Evolutionary conservation across 2,888 invertebrate genomes (phyloP).

Genomic region (Polydrusus cervinus): DNA sequence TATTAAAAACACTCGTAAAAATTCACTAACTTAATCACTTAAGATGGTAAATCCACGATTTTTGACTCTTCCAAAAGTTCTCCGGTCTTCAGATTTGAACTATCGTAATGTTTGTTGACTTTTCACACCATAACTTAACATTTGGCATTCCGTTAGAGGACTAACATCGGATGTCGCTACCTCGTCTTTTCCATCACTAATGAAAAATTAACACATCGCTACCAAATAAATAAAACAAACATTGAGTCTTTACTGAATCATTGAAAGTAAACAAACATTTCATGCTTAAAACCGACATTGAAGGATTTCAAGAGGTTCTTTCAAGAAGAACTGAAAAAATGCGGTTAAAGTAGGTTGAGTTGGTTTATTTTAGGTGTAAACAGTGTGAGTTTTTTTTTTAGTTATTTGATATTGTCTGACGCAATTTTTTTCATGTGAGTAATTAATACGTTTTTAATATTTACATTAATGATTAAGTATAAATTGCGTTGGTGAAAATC

Average conservation of each 20-base stretch:
- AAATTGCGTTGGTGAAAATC: too few species aligned
- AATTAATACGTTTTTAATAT: too few species aligned
- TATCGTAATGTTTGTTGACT: background rate
- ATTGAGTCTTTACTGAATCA: constrained; percentile 42
- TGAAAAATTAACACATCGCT: constrained; percentile 50
- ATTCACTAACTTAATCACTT: background rate
- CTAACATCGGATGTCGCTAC: constrained; percentile 38
- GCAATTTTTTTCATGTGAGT: too few species aligned
- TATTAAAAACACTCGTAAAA: background rate
- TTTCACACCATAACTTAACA: constrained; percentile 27
- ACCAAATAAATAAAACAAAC: constrained; percentile 49
- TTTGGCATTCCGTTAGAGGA: constrained; percentile 15
- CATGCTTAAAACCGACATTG: constrained; percentile 24
- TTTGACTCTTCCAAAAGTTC: background rate
- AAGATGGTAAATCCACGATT: too few species aligned
- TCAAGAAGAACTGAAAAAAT: constrained; percentile 4
- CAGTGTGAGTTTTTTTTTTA: background rate
- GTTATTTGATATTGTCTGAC: too few species aligned
- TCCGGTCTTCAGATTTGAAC: background rate
- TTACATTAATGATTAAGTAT: too few species aligned
- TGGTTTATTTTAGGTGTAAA: background rate
- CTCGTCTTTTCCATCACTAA: constrained; percentile 38
- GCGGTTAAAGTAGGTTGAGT: constrained; percentile 1
- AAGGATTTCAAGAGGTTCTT: constrained; percentile 26
- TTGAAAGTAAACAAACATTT: constrained; percentile 42